A percentile compares a stretch with the other conserved stretches of the same genome.
These are phyloP conservation scores for Phylloscopus trochiloides DNA, from an alignment of 2,113 vertebrate species.

Conservation along the genomic window DNA sequence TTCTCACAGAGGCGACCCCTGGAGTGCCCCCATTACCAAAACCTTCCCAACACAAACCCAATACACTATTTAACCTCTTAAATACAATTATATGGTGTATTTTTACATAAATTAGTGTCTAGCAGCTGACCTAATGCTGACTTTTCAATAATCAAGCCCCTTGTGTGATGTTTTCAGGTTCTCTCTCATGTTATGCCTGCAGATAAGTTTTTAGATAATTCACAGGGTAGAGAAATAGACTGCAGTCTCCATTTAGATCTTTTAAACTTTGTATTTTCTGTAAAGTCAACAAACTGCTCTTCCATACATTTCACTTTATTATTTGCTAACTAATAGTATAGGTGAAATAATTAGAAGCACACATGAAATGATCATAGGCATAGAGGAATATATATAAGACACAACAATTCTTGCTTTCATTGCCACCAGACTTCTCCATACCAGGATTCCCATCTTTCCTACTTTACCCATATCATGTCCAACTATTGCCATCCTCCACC, in stretches of 20 bases:
- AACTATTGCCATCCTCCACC: not conserved
- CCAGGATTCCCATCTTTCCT: not conserved
- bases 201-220: not conserved
- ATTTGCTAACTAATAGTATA: not conserved
- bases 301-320: not conserved
- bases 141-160: not conserved
- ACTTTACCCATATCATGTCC: not conserved
- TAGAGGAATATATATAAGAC: not conserved
- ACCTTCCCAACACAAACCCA: not conserved
- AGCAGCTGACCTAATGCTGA: not conserved
- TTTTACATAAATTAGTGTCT: not conserved
- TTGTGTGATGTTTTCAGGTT: not conserved
- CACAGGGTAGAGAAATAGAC: not conserved
- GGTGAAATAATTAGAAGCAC: not conserved
- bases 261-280: not conserved
- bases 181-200: not conserved
- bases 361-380: not conserved
- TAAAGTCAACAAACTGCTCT: not conserved
- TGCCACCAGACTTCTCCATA: not conserved
- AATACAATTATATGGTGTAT: not conserved
- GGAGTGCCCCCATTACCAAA: not conserved
- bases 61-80: not conserved
- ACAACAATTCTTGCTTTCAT: not conserved
- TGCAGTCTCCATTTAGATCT: not conserved
- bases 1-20: not conserved